phyloP scores from a whole-genome alignment of 2,888 invertebrate species.

The Pasiphila rectangulata region DNA sequence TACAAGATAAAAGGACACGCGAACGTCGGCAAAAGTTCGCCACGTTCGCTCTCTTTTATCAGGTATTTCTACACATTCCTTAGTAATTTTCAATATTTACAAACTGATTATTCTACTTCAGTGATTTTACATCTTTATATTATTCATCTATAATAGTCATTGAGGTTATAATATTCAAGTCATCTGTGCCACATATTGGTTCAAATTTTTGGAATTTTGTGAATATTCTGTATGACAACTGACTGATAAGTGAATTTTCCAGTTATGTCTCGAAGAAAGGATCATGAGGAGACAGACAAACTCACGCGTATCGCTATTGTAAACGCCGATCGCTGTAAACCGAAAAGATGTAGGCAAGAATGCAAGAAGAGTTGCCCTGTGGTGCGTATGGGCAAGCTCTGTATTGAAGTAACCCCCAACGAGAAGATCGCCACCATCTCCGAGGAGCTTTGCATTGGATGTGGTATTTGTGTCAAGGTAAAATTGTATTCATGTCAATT shows the following conservation, averaged over 20 bases:
- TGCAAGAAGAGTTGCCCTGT: slow-evolving; percentile 99
- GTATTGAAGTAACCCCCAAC: slow-evolving; percentile 97
- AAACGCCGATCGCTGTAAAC: slow-evolving; percentile 98
- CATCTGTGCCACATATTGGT: slow-evolving; percentile 61
- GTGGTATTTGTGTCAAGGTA: slow-evolving; percentile 99
- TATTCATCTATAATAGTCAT: slow-evolving; percentile 33
- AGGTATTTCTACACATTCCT: slow-evolving; percentile 52
- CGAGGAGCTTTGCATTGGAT: slow-evolving; percentile 99
- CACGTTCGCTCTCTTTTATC: slow-evolving; percentile 67
- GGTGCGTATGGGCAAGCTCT: slow-evolving; percentile 99
- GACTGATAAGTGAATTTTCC: slow-evolving; percentile 38
- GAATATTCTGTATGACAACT: slow-evolving; percentile 26
- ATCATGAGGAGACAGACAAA: slow-evolving; percentile 92
- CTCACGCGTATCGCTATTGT: slow-evolving; percentile 99
- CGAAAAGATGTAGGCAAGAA: slow-evolving; percentile 98
- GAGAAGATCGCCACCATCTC: slow-evolving; percentile 98
- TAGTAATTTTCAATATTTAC: slow-evolving; percentile 15
- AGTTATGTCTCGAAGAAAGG: slow-evolving; percentile 82
- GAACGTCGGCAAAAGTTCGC: slow-evolving; percentile 73
- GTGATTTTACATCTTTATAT: slow-evolving; percentile 7
- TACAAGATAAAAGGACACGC: slow-evolving; percentile 71
- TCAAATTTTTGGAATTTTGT: slow-evolving; percentile 32
- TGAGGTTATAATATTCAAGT: slow-evolving; percentile 63
- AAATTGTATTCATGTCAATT: slow-evolving; percentile 23
- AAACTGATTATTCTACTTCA: slow-evolving; percentile 20